Evolutionary conservation across 1,140 invertebrate species (phyloP).

Genomic region (Lordiphosa clarofinis): DNA sequence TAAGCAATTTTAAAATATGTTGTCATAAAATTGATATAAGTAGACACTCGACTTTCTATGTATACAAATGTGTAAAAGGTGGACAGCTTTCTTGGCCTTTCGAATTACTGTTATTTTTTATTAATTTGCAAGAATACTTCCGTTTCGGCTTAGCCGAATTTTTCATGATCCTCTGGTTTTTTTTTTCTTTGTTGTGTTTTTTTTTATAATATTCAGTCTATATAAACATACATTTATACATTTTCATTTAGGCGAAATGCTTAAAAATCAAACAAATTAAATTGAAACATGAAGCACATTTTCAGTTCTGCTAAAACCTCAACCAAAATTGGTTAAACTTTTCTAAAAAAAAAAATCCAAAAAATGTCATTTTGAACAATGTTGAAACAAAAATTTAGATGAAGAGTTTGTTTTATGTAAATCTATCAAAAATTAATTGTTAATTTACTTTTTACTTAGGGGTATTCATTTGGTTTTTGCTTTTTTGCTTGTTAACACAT

Average conservation of each 20-base stretch:
- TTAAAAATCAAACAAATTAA: slow-evolving; percentile 9
- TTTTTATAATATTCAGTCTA: slow-evolving; percentile 78
- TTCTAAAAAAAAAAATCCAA: slow-evolving; percentile 30
- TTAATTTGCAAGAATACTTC: no score
- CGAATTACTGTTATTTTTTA: no score
- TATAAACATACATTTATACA: slow-evolving; percentile 74
- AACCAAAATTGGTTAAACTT: slow-evolving; percentile 50
- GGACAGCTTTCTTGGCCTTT: no score
- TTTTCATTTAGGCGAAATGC: slow-evolving; percentile 14
- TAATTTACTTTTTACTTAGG: slow-evolving; percentile 32
- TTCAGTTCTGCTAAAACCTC: slow-evolving; percentile 53
- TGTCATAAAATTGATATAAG: no score
- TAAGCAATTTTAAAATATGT: no score
- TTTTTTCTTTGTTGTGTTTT: slow-evolving; percentile 39
- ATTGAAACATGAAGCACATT: slow-evolving; percentile 37
- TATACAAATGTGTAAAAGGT: no score
- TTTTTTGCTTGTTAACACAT: slow-evolving; percentile 74
- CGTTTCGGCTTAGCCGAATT: no score
- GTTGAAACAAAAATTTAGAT: slow-evolving; percentile 10
- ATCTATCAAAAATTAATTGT: slow-evolving; percentile 72
- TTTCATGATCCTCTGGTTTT: slow-evolving; percentile 17
- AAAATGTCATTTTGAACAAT: slow-evolving; percentile 9
- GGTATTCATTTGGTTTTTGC: slow-evolving; percentile 24
- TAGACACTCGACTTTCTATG: no score
- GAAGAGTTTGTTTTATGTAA: slow-evolving; percentile 47